Evolutionary conservation across 37 sponge, comb jelly and placozoan species (phyloP), one percentile per base, ranked within the genome.

Genomic region (Mnemiopsis leidyi): DNA sequence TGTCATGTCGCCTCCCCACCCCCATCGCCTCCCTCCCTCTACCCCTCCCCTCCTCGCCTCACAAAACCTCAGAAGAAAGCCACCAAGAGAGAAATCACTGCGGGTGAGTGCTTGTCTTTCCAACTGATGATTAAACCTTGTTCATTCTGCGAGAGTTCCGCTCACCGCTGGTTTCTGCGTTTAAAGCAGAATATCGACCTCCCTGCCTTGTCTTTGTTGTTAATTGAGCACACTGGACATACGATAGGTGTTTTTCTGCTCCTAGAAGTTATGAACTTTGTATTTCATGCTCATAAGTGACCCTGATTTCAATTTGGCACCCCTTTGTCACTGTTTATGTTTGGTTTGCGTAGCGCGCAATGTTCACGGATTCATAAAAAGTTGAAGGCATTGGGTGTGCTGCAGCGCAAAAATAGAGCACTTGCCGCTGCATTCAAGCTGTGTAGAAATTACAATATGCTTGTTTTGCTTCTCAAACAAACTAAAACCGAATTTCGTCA

Each of bases 281-380:
- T 18, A 13, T 48, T 48, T 48, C 61, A 48, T 48, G 61, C 61
- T 48, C 61, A 18, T 48, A 48, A 48, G 61, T 48, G 61, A 18
- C 13, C 13, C 61, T 69, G 29, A 69, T 69, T 25, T 25, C 79
- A 28, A 7, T 77, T 77, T 77, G 35, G 79, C 79, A 77, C 21
- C 23, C 26, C 48, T n/a, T 38, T 38, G 61, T 38, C 61, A 85
- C 25, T 85, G 90, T 85, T 85, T 85, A 85, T 85, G 90, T 85
- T 85, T 35, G 23, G 40, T 38, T 40, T 38, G 61, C 90, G 90
- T 38, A 23, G 48, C 40, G 61, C 90, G 90, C 90, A 0, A 25
- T 28, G 35, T 40, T 23, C 61, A 38, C 26, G 28, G 61, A 85
- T n/a, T 40, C 61, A 40, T 20, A 39, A n/a, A 85, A 85, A 85